Conservation (phyloP, 2,888 invertebrate species). For the Anorthoa munda region DNA sequence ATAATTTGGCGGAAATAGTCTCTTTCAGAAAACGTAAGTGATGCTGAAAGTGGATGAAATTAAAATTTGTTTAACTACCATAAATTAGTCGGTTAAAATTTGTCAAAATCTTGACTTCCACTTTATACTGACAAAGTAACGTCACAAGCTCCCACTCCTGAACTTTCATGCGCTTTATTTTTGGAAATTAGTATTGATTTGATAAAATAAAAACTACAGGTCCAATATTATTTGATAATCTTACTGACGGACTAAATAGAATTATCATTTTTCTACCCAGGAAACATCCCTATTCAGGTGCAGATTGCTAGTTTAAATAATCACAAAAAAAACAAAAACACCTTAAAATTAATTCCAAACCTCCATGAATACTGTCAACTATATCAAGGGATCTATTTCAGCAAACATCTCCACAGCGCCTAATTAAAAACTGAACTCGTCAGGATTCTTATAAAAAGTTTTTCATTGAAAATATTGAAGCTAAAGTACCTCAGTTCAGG, state of each 20-base stretch:
- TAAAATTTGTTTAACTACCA: not conserved
- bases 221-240: no score
- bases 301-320: no score
- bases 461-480: not conserved
- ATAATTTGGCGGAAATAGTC: not conserved
- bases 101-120: not conserved
- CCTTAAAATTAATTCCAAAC: not conserved
- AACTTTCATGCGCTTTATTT: no score
- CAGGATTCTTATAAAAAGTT: not conserved
- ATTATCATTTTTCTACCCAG: no score
- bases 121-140: no score
- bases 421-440: constrained; percentile 9
- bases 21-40: not conserved
- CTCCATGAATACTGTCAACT: not conserved
- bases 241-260: no score
- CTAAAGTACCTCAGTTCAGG: not conserved
- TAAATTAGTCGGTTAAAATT: not conserved
- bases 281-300: no score
- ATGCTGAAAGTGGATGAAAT: not conserved
- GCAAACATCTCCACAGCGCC: not conserved
- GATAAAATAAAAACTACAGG: no score
- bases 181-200: no score
- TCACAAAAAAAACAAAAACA: not conserved
- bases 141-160: no score
- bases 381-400: not conserved